Base-by-base conservation (phyloP, 2,888 invertebrate genomes). In the Microplitis manilae region DNA sequence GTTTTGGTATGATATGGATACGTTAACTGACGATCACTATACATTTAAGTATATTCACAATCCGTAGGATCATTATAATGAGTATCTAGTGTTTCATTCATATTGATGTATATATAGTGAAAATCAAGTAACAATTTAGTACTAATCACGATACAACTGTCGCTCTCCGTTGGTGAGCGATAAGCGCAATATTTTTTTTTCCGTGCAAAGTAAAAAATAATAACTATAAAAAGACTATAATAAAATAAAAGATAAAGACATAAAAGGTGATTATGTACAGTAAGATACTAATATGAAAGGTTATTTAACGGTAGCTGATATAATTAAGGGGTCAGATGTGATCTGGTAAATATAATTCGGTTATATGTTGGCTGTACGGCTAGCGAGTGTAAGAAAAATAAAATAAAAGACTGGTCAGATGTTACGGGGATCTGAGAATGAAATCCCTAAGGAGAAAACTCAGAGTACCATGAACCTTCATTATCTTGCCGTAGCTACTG, bases 401-500 rank as follows among this genome's bases (percentile, higher is more conserved):
- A 39, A 75, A 76, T 73, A 81, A 79, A 77, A 79, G 65, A 69
- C 70, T 67, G 59, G 50, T 68, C 30, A 69, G 61, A 77, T 76
- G 76, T 15, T 65, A 20, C 40, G 20, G 40, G 68, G 60, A 62
- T 9, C n/a, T 59, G 76, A 80, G 83, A 79, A 83, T 78, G 82
- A 60, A 7, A 41, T 59, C 73, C 73, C 70, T 38, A 68, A 73
- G 69, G 73, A 68, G 65, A 39, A 9, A 59, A 68, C 62, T 20
- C 61, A 72, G 65, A 68, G 74, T 82, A 84, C 85, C 87, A 86
- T 87, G 87, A 87, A 89, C 87, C 86, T 88, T 88, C 86, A 87
- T 89, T 88, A 88, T 86, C 86, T 88, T 88, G 86, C 84, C 85
- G 86, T 82, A 73, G 82, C 81, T 83, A 76, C 83, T 84, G 84